Base-by-base conservation (phyloP, 1,140 invertebrate species). In the Pogonomyrmex californicus region DNA sequence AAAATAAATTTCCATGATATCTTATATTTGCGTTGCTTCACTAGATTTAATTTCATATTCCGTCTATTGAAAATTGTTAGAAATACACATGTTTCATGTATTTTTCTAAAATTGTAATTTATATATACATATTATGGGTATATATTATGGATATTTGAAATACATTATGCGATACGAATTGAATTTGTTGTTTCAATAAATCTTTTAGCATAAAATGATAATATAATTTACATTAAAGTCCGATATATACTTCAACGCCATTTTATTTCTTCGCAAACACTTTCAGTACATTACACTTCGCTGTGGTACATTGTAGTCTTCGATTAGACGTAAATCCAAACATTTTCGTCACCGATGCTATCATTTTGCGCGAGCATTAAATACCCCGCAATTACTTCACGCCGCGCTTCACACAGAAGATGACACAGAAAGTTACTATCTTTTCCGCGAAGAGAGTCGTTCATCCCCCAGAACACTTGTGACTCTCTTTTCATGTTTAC, bases 381-480 rank as follows among this genome's bases (percentile, higher is more conserved):
- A 30, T 44, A 36, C 9, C 9, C 33, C 4, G 77, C 63, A 51
- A 79, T 81, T 81, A 56, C 49, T 23, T 56, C 36, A n/a, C n/a
- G 60, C 14, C 58, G 77, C 36, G 60, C 12, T 79, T 79, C 47
- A 23, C n/a, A 7, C 23, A 23, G 23, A 23, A 23, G 62, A 33
- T 68, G 77, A 68, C 65, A 44, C 65, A 44, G n/a, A 4, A 73
- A 75, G n/a, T 73, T 54, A 2, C 23, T 82, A 36, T 51, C 49
- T 23, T 12, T 71, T 62, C 14, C 38, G n/a, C 12, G 7, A 71
- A 70, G 9, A 38, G 17, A 51, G 30, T 23, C 33, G 30, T 14
- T 62, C 30, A 14, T 73, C 47, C n/a, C 17, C 1, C 30, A 23
- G 14, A 10, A 82, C 17, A 36, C 30, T 58, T 44, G 54, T 17